These are phyloP conservation scores for Lemur catta DNA, from an alignment of 2,797 vertebrate genomes.

Conservation along the genomic window DNA sequence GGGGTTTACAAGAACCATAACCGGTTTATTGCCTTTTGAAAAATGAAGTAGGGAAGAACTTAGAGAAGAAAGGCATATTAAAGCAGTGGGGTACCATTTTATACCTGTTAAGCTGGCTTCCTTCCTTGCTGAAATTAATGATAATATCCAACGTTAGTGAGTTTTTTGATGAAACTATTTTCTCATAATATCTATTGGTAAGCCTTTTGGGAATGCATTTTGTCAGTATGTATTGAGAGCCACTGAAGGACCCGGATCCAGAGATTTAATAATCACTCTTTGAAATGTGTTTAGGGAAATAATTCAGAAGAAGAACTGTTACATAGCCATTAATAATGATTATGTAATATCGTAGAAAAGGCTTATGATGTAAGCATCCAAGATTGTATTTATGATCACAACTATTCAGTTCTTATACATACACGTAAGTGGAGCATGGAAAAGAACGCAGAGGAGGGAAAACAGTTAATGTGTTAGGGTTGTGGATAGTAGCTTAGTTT, in stretches of 20 bases:
- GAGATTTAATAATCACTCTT: neutral
- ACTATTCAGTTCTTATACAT: neutral
- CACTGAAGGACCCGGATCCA: neutral
- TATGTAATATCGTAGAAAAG: neutral
- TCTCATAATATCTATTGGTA: neutral
- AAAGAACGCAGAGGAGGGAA: neutral
- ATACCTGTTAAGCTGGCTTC: neutral
- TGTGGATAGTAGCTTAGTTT: neutral
- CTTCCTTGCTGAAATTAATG: neutral
- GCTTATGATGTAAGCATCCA: neutral
- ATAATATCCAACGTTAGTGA: neutral
- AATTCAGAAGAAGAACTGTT: slow-evolving; percentile 31
- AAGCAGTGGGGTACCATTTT: neutral
- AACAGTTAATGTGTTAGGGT: neutral
- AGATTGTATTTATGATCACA: neutral
- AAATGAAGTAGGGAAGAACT: slow-evolving; percentile 16
- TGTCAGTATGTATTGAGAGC: neutral
- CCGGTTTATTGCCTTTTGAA: slow-evolving; percentile 33
- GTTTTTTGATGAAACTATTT: neutral
- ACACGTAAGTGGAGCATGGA: neutral
- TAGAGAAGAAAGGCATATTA: neutral
- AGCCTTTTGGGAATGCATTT: neutral
- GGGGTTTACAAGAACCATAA: neutral
- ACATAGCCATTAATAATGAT: neutral
- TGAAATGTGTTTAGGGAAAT: neutral